phyloP scores from a whole-genome alignment of 1,140 invertebrate genomes.

The Oedothorax gibbosus region DNA sequence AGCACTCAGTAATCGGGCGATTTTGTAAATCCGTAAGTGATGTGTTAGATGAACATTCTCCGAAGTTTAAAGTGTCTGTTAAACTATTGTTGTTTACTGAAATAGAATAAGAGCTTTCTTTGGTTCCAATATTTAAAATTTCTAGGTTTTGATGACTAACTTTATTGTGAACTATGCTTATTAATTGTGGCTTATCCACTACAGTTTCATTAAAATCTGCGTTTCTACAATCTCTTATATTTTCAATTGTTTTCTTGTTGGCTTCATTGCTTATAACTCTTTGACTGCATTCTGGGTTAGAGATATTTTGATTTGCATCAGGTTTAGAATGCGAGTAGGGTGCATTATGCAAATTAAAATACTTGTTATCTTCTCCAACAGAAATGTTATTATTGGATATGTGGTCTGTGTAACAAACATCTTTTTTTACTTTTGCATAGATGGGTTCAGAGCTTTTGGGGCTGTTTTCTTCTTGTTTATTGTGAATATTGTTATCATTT shows the following conservation, averaged over 20 bases:
- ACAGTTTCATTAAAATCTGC: background rate
- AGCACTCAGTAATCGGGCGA: conserved; percentile 54
- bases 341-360: too few relatives aligned
- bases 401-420: too few relatives aligned
- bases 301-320: too few relatives aligned
- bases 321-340: too few relatives aligned
- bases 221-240: background rate
- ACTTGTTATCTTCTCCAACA: too few relatives aligned
- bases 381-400: too few relatives aligned
- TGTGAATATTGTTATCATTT: too few relatives aligned
- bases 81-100: background rate
- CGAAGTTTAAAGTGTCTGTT: conserved; percentile 37
- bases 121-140: background rate
- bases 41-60: conserved; percentile 25
- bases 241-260: background rate
- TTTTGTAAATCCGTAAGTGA: conserved; percentile 14
- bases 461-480: too few relatives aligned
- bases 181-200: background rate
- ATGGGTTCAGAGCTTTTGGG: too few relatives aligned
- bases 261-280: conserved; percentile 1
- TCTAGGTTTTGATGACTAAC: background rate
- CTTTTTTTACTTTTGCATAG: too few relatives aligned
- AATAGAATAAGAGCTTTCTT: background rate
- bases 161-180: conserved; percentile 29
- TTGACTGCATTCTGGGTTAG: too few relatives aligned